Evolutionary conservation across 2,113 vertebrate species (phyloP).

Genomic region (Mus musculus): DNA sequence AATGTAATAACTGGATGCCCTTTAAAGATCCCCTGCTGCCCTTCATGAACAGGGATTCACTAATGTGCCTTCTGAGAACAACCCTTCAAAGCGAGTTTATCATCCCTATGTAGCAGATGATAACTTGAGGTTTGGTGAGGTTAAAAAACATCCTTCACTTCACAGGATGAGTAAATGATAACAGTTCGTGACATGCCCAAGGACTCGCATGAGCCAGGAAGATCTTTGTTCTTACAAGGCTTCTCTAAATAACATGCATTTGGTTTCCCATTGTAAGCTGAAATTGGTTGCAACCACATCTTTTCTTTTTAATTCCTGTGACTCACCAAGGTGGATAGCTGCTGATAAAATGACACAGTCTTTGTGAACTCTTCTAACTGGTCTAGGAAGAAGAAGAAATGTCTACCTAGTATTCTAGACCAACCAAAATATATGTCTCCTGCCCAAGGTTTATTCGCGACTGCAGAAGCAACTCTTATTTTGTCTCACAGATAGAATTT

Average conservation of each 20-base stretch:
- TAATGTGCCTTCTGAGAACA: slow-evolving; percentile 47
- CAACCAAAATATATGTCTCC: not conserved
- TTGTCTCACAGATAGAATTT: not conserved
- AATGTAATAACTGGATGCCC: slow-evolving; percentile 38
- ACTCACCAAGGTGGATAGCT: not conserved
- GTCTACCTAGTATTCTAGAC: not conserved
- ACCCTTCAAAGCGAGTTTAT: slow-evolving; percentile 25
- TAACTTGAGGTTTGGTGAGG: not conserved
- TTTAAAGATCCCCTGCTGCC: slow-evolving; percentile 3
- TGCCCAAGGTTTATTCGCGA: not conserved
- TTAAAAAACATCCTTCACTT: not conserved
- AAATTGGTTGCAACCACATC: not conserved
- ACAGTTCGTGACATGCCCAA: not conserved
- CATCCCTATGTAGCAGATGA: slow-evolving; percentile 14
- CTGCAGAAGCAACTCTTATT: not conserved
- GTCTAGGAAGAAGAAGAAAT: not conserved
- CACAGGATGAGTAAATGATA: not conserved
- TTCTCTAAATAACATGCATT: slow-evolving; percentile 18
- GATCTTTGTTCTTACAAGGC: not conserved
- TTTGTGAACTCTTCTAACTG: not conserved
- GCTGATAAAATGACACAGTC: not conserved
- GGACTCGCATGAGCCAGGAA: not conserved
- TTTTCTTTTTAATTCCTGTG: not conserved
- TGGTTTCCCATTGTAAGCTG: not conserved
- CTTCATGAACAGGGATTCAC: not conserved